Evolutionary conservation across 2,888 invertebrate species (phyloP).

Genomic region (Caenorhabditis wallacei): DNA sequence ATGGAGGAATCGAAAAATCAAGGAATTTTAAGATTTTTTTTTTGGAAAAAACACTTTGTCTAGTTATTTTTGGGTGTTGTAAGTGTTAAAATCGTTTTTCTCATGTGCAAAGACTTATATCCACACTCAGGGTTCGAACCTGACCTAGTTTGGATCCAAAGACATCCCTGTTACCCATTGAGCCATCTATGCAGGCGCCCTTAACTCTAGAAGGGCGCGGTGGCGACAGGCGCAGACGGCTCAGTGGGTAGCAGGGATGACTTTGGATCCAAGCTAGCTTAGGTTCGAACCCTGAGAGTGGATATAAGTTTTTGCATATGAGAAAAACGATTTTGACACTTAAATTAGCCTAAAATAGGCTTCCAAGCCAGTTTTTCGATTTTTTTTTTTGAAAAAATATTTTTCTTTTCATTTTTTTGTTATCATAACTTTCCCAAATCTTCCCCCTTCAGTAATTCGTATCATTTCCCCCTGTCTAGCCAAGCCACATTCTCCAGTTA

Average conservation of each 20-base stretch:
- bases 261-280: background rate
- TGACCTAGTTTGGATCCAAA: background rate
- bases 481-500: background rate
- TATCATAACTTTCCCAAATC: too few relatives aligned
- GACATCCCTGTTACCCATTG: background rate
- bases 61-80: too few relatives aligned
- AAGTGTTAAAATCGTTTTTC: background rate
- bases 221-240: background rate
- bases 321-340: background rate
- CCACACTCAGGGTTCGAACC: background rate
- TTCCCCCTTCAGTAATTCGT: too few relatives aligned
- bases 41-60: background rate
- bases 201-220: too few relatives aligned
- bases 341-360: background rate
- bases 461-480: too few relatives aligned
- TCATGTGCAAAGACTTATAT: background rate
- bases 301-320: too few relatives aligned
- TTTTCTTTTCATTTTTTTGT: too few relatives aligned
- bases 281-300: conserved; percentile 1
- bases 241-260: background rate
- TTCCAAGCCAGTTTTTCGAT: too few relatives aligned
- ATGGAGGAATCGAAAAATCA: background rate
- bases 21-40: too few relatives aligned
- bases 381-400: too few relatives aligned
- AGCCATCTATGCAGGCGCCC: background rate